Percentiles rank a stretch among this genome's conserved stretches.
These are phyloP conservation scores for Andrena bicolor DNA, from an alignment of 2,888 invertebrate genomes.

Conservation along the genomic window DNA sequence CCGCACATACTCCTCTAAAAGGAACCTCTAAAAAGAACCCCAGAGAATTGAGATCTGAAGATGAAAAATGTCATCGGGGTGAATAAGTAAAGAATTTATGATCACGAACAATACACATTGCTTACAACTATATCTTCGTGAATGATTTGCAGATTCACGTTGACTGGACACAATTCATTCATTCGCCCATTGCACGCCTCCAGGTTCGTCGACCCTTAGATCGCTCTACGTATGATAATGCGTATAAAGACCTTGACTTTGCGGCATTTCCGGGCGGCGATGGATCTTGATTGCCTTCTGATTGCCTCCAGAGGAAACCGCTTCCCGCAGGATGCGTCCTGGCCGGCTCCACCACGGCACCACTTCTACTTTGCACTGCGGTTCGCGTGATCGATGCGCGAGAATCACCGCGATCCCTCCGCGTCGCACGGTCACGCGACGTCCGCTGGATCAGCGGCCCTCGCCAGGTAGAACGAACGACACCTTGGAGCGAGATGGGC, in stretches of 20 bases:
- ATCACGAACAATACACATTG: too few species aligned
- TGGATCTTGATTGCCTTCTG: constrained; percentile 94
- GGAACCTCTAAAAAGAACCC: too few species aligned
- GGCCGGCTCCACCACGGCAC: constrained; percentile 85
- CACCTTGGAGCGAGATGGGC: neutral
- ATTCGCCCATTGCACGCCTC: neutral
- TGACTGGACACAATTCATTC: too few species aligned
- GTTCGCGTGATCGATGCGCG: constrained; percentile 41
- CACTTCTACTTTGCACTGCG: constrained; percentile 46
- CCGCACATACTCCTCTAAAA: too few species aligned
- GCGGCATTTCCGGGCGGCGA: constrained; percentile 92
- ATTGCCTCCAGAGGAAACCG: constrained; percentile 91
- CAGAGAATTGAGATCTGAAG: too few species aligned
- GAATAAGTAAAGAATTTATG: too few species aligned
- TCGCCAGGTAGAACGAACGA: neutral
- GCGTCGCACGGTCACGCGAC: constrained; percentile 22
- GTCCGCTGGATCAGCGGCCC: constrained; percentile 19
- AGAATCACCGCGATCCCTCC: neutral
- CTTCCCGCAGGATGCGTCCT: constrained; percentile 85
- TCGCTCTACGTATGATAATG: constrained; percentile 6
- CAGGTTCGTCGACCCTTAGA: neutral
- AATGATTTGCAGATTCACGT: too few species aligned
- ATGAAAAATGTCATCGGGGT: too few species aligned
- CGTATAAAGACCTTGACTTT: constrained; percentile 91
- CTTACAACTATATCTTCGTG: too few species aligned